A percentile compares a stretch with the other conserved stretches of the same genome.
Conservation (phyloP, 2,113 vertebrate species). For the Rhinopithecus roxellana region DNA sequence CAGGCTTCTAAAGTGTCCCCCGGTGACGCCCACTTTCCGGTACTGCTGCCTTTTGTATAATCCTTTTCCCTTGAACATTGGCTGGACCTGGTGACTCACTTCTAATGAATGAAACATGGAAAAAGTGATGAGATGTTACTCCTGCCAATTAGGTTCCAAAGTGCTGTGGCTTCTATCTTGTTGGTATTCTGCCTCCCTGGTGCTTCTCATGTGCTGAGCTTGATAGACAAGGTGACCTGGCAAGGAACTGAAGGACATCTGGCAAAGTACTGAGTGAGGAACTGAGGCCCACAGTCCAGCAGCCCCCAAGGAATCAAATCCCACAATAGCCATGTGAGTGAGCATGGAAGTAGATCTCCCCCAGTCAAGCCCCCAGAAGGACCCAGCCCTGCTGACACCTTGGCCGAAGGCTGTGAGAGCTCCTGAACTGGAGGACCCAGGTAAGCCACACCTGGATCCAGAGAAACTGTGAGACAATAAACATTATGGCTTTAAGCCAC, state of each 20-base stretch:
- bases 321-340: neutral
- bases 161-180: neutral
- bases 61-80: neutral
- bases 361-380: neutral
- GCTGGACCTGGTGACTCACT: rapidly evolving
- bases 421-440: neutral
- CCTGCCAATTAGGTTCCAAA: neutral
- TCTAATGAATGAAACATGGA: neutral
- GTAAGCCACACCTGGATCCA: neutral
- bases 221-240: neutral
- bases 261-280: neutral
- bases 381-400: neutral
- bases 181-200: neutral
- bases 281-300: neutral
- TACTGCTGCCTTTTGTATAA: rapidly evolving
- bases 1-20: neutral
- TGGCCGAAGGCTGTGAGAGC: neutral
- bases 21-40: rapidly evolving
- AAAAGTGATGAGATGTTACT: neutral
- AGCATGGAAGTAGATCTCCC: no score
- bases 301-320: neutral
- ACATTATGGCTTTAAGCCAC: neutral
- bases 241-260: no score
- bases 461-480: no score
- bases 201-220: neutral